Evolutionary conservation across 2,888 invertebrate genomes (phyloP).

Genomic region (Hipparchia sbordonii): DNA sequence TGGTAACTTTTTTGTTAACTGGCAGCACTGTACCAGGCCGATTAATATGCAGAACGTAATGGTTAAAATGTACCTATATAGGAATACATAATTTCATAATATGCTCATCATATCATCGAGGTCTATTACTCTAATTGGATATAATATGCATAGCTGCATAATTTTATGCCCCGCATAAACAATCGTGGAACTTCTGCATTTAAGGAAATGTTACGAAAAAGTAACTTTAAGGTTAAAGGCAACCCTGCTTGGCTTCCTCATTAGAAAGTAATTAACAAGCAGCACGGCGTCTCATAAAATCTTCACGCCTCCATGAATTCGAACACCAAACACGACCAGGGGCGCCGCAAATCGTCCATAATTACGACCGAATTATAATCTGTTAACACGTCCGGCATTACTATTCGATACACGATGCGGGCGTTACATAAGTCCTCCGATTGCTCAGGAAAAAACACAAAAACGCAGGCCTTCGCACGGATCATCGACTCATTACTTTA

Average conservation of each 20-base stretch:
- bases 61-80: neutral
- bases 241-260: conserved; percentile 52
- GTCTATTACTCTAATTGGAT: conserved; percentile 16
- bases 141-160: conserved; percentile 16
- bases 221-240: conserved; percentile 2
- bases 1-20: neutral
- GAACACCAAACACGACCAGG: conserved; percentile 47
- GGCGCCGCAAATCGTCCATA: conserved; percentile 54
- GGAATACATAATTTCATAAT: neutral
- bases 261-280: conserved; percentile 74
- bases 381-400: conserved; percentile 61
- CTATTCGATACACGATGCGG: conserved; percentile 56
- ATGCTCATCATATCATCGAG: conserved; percentile 6
- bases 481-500: conserved; percentile 66
- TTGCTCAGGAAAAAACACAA: conserved; percentile 58
- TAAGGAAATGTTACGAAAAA: neutral
- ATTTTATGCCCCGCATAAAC: conserved; percentile 23
- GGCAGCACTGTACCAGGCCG: neutral
- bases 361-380: conserved; percentile 69
- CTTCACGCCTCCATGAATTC: conserved; percentile 50
- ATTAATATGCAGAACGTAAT: neutral
- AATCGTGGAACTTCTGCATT: neutral
- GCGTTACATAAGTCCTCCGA: conserved; percentile 60
- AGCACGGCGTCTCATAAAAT: conserved; percentile 55
- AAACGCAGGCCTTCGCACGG: conserved; percentile 67